Conservation (phyloP, 2,797 vertebrate species). For the Chromis chromis region DNA sequence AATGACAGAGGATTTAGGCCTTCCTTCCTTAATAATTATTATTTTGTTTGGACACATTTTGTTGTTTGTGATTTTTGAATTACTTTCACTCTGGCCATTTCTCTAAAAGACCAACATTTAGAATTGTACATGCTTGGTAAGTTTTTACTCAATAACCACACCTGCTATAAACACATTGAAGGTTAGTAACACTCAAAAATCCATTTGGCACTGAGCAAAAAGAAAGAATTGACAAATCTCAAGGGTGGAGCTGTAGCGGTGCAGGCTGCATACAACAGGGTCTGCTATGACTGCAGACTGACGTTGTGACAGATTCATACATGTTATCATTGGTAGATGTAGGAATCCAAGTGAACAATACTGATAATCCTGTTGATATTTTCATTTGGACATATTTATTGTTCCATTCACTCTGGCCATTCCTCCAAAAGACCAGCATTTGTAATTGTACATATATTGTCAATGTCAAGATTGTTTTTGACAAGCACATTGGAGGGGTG, state of each 20-base stretch:
- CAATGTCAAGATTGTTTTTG: constrained; percentile 17
- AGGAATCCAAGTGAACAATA: no score
- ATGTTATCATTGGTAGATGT: no score
- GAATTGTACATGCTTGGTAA: neutral
- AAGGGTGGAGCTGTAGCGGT: constrained; percentile 1
- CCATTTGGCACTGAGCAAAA: neutral
- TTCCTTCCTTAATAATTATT: no score
- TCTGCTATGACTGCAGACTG: constrained; percentile 37
- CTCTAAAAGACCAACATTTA: neutral
- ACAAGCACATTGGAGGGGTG: constrained; percentile 38
- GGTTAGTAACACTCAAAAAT: neutral
- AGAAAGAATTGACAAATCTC: neutral
- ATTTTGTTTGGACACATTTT: no score
- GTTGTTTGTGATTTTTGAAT: no score
- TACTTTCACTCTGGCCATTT: neutral
- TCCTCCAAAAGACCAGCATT: no score
- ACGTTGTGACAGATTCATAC: constrained; percentile 14
- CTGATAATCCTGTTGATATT: no score
- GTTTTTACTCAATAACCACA: no score
- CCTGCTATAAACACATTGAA: neutral
- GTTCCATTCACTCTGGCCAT: no score
- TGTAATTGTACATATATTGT: neutral
- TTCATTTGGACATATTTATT: no score
- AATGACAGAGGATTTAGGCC: no score
- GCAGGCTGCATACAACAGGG: constrained; percentile 13